These are phyloP conservation scores for Cebus imitator DNA, from an alignment of 2,113 vertebrate species.

Conservation along the genomic window DNA sequence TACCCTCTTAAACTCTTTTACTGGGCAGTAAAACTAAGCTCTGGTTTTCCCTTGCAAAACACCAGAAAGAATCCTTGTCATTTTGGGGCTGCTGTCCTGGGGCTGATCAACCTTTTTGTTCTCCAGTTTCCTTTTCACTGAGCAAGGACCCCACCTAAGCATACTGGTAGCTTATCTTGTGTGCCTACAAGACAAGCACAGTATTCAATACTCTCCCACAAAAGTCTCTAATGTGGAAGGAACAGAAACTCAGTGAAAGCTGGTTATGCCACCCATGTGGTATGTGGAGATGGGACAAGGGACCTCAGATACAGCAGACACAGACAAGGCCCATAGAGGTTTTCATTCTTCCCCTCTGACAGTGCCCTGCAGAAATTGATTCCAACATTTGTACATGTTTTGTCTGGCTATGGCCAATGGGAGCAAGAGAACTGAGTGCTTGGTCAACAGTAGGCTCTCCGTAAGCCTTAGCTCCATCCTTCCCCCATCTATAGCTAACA, in stretches of 20 bases:
- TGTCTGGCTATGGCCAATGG: background rate
- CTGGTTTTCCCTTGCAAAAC: background rate
- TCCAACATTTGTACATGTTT: background rate
- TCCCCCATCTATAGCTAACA: background rate
- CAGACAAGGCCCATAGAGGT: background rate
- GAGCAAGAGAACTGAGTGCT: background rate
- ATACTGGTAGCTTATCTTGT: background rate
- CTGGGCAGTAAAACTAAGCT: background rate
- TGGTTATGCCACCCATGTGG: background rate
- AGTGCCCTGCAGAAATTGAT: background rate
- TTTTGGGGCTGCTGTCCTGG: background rate
- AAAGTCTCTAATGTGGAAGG: background rate
- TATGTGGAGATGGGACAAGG: background rate
- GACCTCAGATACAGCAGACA: background rate
- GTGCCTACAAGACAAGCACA: background rate
- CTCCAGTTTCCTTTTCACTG: background rate
- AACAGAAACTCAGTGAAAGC: background rate
- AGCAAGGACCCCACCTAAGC: background rate
- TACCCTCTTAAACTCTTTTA: background rate
- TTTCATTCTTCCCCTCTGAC: background rate
- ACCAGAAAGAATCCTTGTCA: background rate
- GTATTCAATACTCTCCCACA: background rate
- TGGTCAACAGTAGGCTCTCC: background rate
- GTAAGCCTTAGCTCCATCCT: background rate
- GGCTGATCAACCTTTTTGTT: background rate